Conservation (phyloP, 1,140 invertebrate species). For the Panagrolaimus sp. region DNA sequence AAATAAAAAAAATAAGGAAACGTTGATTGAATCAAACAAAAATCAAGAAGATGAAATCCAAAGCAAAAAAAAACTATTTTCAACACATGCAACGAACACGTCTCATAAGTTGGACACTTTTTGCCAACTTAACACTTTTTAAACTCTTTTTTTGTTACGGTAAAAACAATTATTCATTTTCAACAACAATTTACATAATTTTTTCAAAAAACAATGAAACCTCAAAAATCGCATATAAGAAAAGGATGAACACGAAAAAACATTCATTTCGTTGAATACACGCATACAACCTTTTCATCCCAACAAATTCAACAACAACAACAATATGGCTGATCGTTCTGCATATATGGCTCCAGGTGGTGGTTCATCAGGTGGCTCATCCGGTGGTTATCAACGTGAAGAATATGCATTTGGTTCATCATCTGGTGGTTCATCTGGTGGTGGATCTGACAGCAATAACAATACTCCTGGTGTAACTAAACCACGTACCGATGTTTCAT, state of each 20-base stretch:
- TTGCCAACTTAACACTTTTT: background rate
- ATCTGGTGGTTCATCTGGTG: too few relatives aligned
- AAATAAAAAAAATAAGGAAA: background rate
- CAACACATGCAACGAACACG: background rate
- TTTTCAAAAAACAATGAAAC: background rate
- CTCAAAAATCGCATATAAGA: background rate
- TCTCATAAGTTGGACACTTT: background rate
- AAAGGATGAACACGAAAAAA: background rate
- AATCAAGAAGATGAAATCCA: background rate
- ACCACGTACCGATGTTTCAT: conserved; percentile 10
- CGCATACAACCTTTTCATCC: too few relatives aligned
- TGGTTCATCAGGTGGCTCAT: background rate
- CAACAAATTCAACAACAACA: too few relatives aligned
- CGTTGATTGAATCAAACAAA: background rate
- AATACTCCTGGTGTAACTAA: background rate
- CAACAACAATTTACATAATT: background rate
- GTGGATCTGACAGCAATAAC: background rate
- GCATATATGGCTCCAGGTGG: conserved; percentile 2
- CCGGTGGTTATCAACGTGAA: conserved; percentile 2
- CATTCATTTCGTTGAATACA: background rate
- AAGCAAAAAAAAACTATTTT: background rate
- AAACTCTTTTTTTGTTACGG: background rate
- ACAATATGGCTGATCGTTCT: conserved; percentile 9
- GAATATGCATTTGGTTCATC: conserved; percentile 10
- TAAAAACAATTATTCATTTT: too few relatives aligned